Conservation (phyloP, 2,113 vertebrate species). For the Riparia riparia region DNA sequence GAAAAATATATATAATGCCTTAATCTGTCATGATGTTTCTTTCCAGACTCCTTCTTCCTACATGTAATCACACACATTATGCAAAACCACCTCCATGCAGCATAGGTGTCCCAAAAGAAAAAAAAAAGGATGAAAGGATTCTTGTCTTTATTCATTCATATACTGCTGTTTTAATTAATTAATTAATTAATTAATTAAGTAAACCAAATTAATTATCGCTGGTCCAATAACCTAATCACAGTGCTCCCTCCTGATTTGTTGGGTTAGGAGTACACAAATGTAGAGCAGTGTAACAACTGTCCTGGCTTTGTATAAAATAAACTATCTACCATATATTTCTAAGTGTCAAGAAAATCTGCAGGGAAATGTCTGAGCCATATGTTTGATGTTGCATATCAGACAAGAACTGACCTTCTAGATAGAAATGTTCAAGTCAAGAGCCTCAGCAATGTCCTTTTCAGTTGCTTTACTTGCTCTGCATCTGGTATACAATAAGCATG, state of each 20-base stretch:
- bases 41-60: background rate
- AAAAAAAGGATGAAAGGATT: background rate
- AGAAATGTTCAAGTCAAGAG: slow-evolving; percentile 1
- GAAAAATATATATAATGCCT: background rate
- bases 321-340: background rate
- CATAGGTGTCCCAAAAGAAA: background rate
- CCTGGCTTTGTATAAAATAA: background rate
- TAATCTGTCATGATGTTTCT: background rate
- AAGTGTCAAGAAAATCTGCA: background rate
- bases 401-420: background rate
- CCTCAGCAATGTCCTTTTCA: background rate
- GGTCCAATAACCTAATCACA: background rate
- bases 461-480: slow-evolving; percentile 30
- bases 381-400: background rate
- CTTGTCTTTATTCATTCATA: background rate
- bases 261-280: background rate
- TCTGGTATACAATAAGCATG: background rate
- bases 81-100: background rate
- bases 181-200: background rate
- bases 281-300: background rate
- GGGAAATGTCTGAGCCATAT: background rate
- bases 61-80: background rate
- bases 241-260: background rate
- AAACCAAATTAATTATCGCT: background rate
- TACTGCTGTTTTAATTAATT: background rate